Conservation (phyloP, 2,113 vertebrate species). For the Puntigrus tetrazona region DNA sequence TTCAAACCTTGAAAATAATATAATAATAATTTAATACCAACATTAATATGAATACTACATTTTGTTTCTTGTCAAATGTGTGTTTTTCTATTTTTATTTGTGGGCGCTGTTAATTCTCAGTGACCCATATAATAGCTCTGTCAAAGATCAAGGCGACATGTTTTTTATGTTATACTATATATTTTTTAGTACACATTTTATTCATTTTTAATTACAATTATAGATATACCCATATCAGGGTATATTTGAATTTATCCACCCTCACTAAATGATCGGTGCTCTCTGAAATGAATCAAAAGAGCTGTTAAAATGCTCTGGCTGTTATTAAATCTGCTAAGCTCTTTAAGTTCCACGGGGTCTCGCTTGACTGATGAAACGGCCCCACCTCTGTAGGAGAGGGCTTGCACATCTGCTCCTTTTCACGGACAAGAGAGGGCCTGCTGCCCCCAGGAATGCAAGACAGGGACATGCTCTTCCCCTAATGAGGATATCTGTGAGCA, state of each 20-base stretch:
- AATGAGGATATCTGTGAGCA: slow-evolving; percentile 69
- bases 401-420: slow-evolving; percentile 74
- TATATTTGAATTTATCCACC: background rate
- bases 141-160: too few relatives aligned
- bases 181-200: too few relatives aligned
- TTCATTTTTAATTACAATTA: background rate
- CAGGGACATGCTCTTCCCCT: slow-evolving; percentile 57
- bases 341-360: slow-evolving; percentile 60
- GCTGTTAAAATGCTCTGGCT: slow-evolving; percentile 64
- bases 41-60: background rate
- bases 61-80: background rate
- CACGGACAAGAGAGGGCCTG: slow-evolving; percentile 66
- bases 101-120: background rate
- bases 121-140: background rate
- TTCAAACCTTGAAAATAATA: background rate
- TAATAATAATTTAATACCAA: background rate
- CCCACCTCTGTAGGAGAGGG: slow-evolving; percentile 65
- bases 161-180: too few relatives aligned
- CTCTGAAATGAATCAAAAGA: slow-evolving; percentile 36
- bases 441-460: slow-evolving; percentile 69
- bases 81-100: background rate
- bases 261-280: background rate
- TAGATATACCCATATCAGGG: background rate
- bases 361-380: slow-evolving; percentile 66
- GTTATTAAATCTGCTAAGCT: slow-evolving; percentile 70